A percentile compares a stretch with the other conserved stretches of the same genome.
These are phyloP conservation scores for Nettapus auritus DNA, from an alignment of 2,113 vertebrate species.

Conservation along the genomic window DNA sequence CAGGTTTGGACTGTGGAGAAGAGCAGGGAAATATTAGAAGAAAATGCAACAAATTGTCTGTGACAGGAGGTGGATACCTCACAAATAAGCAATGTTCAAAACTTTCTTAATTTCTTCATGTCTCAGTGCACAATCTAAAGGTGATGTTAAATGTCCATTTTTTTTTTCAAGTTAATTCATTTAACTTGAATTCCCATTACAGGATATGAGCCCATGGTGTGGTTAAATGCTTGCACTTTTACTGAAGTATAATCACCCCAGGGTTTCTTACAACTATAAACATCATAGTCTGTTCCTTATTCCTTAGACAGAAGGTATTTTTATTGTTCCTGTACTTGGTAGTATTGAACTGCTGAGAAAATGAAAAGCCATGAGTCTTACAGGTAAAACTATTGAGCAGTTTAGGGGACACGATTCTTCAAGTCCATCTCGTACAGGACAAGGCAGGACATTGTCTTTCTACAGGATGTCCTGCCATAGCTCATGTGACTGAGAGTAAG, in stretches of 20 bases:
- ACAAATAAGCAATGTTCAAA: rapidly evolving
- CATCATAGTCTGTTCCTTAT: not conserved
- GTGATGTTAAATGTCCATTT: not conserved
- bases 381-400: not conserved
- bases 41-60: rapidly evolving
- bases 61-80: not conserved
- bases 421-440: not conserved
- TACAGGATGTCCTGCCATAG: not conserved
- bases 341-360: not conserved
- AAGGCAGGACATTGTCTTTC: not conserved
- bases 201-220: not conserved
- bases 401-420: not conserved
- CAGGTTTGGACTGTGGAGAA: constrained; percentile 83
- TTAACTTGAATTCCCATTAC: not conserved
- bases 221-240: not conserved
- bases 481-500: rapidly evolving
- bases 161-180: not conserved
- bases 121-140: not conserved
- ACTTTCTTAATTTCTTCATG: not conserved
- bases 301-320: not conserved
- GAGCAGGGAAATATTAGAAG: not conserved
- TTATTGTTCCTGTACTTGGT: not conserved
- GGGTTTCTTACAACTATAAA: not conserved
- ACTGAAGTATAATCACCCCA: not conserved
- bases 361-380: not conserved